A percentile compares a stretch with the other conserved stretches of the same genome.
These are phyloP conservation scores for Augochlorella aurata DNA, from an alignment of 2,888 invertebrate species.

Conservation along the genomic window DNA sequence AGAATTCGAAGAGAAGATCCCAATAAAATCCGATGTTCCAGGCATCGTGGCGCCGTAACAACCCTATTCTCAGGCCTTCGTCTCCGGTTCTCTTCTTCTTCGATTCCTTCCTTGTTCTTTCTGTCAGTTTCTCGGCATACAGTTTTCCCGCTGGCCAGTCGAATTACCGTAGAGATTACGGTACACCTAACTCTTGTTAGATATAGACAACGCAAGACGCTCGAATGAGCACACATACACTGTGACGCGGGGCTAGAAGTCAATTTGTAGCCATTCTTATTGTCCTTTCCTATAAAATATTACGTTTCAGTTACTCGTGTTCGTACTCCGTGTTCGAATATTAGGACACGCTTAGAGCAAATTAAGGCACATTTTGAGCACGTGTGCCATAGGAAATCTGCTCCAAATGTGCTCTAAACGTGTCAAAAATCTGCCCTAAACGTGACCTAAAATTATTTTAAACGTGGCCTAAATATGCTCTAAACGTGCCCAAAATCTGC, in stretches of 20 bases:
- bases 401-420: too few relatives aligned
- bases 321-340: too few relatives aligned
- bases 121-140: not conserved
- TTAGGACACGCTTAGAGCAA: too few relatives aligned
- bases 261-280: not conserved
- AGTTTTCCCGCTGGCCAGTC: not conserved
- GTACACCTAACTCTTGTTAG: conserved; percentile 12
- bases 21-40: conserved; percentile 30
- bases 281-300: not conserved
- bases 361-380: too few relatives aligned
- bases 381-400: too few relatives aligned
- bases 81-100: conserved; percentile 11
- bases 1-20: conserved; percentile 21
- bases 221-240: conserved; percentile 7
- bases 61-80: conserved; percentile 21
- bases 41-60: conserved; percentile 59
- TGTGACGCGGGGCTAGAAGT: conserved; percentile 14
- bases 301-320: not conserved
- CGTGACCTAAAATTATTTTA: too few relatives aligned
- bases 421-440: too few relatives aligned
- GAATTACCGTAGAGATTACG: conserved; percentile 14
- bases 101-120: not conserved
- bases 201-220: conserved; percentile 23
- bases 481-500: too few relatives aligned
- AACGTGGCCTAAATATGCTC: too few relatives aligned